Percentiles rank a stretch among this genome's conserved stretches.
These are phyloP conservation scores for Hippocampus zosterae DNA, from an alignment of 2,113 vertebrate genomes.

Conservation along the genomic window DNA sequence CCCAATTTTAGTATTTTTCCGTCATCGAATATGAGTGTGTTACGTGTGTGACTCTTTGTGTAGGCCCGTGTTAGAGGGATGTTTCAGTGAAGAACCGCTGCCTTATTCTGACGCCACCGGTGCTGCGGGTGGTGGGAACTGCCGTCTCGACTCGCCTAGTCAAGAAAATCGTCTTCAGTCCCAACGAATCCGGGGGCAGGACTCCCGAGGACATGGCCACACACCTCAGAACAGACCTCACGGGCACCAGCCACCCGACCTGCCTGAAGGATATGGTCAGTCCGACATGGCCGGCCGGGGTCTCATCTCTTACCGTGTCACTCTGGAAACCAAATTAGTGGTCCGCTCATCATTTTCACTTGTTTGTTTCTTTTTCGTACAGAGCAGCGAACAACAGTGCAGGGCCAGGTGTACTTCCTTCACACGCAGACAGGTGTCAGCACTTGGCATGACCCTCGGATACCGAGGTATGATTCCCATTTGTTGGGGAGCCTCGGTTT, in stretches of 20 bases:
- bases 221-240: conserved; percentile 92
- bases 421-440: conserved; percentile 97
- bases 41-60: conserved; percentile 5
- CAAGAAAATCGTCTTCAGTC: conserved; percentile 87
- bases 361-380: conserved; percentile 22
- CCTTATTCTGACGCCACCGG: conserved; percentile 87
- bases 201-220: conserved; percentile 81
- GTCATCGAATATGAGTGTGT: not conserved
- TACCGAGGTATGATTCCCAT: conserved; percentile 79
- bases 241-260: conserved; percentile 89
- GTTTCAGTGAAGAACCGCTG: conserved; percentile 91
- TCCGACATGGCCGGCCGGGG: not conserved
- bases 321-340: not conserved
- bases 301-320: not conserved
- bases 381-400: conserved; percentile 85
- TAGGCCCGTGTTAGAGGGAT: conserved; percentile 91
- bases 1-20: not conserved
- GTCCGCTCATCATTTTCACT: not conserved
- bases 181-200: conserved; percentile 85
- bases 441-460: conserved; percentile 95
- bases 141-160: conserved; percentile 84
- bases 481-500: not conserved
- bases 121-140: conserved; percentile 85
- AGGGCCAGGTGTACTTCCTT: conserved; percentile 95
- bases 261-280: conserved; percentile 95